These are phyloP conservation scores for Sminthurinus signatus DNA, from an alignment of 1,140 invertebrate genomes.

Conservation along the genomic window DNA sequence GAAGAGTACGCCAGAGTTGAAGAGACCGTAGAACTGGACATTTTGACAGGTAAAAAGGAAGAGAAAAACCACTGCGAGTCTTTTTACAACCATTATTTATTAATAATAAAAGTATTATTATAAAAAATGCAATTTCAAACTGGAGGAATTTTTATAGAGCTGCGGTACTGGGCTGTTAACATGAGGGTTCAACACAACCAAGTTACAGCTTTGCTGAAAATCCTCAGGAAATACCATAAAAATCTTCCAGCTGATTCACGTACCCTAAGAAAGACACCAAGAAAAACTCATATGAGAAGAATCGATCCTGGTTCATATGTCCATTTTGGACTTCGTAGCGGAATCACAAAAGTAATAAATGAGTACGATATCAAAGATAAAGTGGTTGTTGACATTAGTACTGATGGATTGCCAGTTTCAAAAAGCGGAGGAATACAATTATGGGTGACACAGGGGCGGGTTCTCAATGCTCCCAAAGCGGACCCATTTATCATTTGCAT, in stretches of 20 bases:
- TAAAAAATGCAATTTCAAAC: too few species aligned
- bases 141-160: too few species aligned
- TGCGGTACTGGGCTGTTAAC: too few species aligned
- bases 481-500: not conserved
- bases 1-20: too few species aligned
- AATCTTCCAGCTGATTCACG: not conserved
- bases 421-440: not conserved
- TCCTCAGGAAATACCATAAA: too few species aligned
- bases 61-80: too few species aligned
- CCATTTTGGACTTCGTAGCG: not conserved
- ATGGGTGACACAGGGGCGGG: not conserved
- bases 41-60: too few species aligned
- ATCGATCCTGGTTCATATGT: not conserved
- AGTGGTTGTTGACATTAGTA: not conserved
- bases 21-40: too few species aligned
- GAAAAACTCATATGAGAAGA: not conserved
- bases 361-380: not conserved
- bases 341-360: constrained; percentile 24
- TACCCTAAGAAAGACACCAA: not conserved
- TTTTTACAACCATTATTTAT: too few species aligned
- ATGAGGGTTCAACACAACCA: too few species aligned
- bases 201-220: too few species aligned
- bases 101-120: too few species aligned
- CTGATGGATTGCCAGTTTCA: constrained; percentile 2
- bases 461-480: not conserved